A percentile compares a stretch with the other conserved stretches of the same genome.
Conservation (phyloP, 2,888 invertebrate species). For the Caenorhabditis sp. region DNA sequence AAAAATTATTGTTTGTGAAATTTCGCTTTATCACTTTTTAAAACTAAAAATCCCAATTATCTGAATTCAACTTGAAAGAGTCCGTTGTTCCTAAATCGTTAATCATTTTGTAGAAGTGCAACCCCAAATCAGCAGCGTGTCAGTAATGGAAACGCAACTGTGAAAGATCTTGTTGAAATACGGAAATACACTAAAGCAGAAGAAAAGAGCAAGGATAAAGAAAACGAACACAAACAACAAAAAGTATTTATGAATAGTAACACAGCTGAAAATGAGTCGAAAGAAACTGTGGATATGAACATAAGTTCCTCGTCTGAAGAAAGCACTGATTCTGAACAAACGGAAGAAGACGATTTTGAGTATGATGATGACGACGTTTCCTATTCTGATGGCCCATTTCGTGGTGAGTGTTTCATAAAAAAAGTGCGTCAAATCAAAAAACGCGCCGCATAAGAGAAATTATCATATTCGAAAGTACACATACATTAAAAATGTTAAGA, state of each 20-base stretch:
- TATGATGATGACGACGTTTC: slow-evolving; percentile 3
- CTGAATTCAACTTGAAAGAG: too few species aligned
- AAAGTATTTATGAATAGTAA: slow-evolving; percentile 19
- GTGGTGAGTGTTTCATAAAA: too few species aligned
- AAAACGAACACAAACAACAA: slow-evolving; percentile 13
- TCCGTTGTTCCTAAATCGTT: too few species aligned
- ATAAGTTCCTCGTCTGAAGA: not conserved
- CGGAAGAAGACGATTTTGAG: not conserved
- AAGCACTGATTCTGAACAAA: not conserved
- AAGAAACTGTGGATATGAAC: not conserved
- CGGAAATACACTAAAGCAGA: not conserved
- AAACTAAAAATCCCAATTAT: too few species aligned
- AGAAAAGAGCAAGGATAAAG: slow-evolving; percentile 12
- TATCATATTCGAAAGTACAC: too few species aligned
- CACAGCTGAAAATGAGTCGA: not conserved
- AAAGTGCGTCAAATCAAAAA: too few species aligned
- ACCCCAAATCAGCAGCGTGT: slow-evolving; percentile 11
- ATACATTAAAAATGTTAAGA: too few species aligned
- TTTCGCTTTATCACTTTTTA: too few species aligned
- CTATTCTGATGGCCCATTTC: not conserved
- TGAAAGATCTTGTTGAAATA: slow-evolving; percentile 16
- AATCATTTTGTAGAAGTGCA: slow-evolving; percentile 21
- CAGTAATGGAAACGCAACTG: slow-evolving; percentile 17
- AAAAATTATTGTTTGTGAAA: too few species aligned
- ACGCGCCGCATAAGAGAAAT: too few species aligned